Evolutionary conservation across 2,888 invertebrate genomes (phyloP), one percentile per base, ranked within the genome.

Genomic region (Eueremaeus valkanovi): DNA sequence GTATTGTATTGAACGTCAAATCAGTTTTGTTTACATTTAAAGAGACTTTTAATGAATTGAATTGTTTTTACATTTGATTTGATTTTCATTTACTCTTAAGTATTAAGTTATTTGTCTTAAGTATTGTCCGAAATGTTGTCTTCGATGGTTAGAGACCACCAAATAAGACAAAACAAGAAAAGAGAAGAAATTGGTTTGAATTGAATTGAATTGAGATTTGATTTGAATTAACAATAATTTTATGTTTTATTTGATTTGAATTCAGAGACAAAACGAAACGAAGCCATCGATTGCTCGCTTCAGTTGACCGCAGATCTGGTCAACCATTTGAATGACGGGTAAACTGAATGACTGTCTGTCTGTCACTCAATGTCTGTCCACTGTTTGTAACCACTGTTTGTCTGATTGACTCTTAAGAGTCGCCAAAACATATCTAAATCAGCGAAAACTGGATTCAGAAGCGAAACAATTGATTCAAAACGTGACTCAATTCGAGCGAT

Each of bases 281-380:
- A 96, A 84, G 96, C 97, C 27, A 89, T 97, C 77, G 89, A 89
- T 79, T 92, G 97, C 74, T 94, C 97, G 1, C 95, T 92, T 83
- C 91, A 92, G 81, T 86, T 99, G 78, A 96, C 97, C 0, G 93
- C 95, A 83, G 90, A 95, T 42, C 86, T 98, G 42, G 97, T 98
- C 0, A 97, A 98, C 84, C 96, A 98, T 84, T 86, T 99, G 29
- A 99, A 99, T 87, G 93, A 96, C 80, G 96, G 97, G 96, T 96
- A 86, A 85, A 86, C 81, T 49, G 40, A 31, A 55, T 40, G 8
- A 36, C 18, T 73, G 11, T n/a, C n/a, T n/a, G 24, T 72, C n/a
- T 76, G 3, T 18, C 27, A 51, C 40, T 58, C 33, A 16, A 33
- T 29, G 27, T 51, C 13, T n/a, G 3, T 61, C 36, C 24, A 27